These are phyloP conservation scores for Rotaria magnacalcarata DNA, from an alignment of 2,888 invertebrate genomes.

Conservation along the genomic window DNA sequence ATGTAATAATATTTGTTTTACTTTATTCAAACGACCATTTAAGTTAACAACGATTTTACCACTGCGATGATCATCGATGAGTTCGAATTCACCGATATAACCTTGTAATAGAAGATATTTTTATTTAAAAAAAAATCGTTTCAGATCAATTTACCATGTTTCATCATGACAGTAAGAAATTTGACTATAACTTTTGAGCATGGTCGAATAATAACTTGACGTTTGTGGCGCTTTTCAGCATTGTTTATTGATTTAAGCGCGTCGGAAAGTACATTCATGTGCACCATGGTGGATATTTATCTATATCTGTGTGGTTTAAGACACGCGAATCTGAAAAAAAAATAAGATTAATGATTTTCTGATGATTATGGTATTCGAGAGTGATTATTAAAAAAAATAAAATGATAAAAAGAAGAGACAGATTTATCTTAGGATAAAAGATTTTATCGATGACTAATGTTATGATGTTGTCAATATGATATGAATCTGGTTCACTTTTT, in stretches of 20 bases:
- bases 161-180: conserved; percentile 99
- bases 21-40: conserved; percentile 91
- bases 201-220: conserved; percentile 94
- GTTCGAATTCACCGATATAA: conserved; percentile 98
- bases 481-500: too few relatives aligned
- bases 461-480: too few relatives aligned
- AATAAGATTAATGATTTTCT: background rate
- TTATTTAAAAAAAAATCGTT: background rate
- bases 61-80: conserved; percentile 96
- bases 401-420: too few relatives aligned
- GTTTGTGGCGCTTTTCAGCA: conserved; percentile 96
- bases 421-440: too few relatives aligned
- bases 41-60: conserved; percentile 99
- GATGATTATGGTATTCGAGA: too few relatives aligned
- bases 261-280: conserved; percentile 99
- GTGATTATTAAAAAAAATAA: too few relatives aligned
- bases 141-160: conserved; percentile 67
- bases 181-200: conserved; percentile 98
- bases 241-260: conserved; percentile 97
- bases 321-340: conserved; percentile 18
- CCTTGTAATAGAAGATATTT: conserved; percentile 50
- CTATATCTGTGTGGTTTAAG: background rate
- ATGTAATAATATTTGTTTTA: conserved; percentile 48
- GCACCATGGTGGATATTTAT: conserved; percentile 73
- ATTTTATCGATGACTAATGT: too few relatives aligned